A percentile compares a stretch with the other conserved stretches of the same genome.
phyloP scores from a whole-genome alignment of 2,888 invertebrate species.

The Quadroppia sp. region DNA sequence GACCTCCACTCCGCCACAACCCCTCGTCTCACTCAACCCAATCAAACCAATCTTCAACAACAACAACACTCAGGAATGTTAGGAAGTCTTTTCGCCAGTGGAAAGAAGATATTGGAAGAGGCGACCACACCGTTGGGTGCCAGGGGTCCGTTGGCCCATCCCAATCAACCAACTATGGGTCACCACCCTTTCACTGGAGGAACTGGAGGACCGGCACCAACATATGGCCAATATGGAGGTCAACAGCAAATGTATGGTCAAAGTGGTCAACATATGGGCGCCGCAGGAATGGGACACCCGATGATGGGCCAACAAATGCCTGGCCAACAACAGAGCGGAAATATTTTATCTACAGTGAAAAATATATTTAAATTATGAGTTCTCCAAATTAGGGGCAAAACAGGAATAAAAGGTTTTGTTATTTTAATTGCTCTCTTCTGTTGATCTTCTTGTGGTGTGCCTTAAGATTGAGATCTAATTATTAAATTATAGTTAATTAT shows the following conservation, averaged over 20 bases:
- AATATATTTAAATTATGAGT: conserved; percentile 43
- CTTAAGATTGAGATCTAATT: conserved; percentile 7
- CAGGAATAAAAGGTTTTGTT: neutral
- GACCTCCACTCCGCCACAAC: conserved; percentile 23
- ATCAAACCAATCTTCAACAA: conserved; percentile 17
- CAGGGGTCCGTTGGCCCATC: conserved; percentile 40
- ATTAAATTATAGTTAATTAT: neutral
- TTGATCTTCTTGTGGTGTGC: conserved; percentile 27
- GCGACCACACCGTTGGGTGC: conserved; percentile 44
- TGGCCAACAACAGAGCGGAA: conserved; percentile 38
- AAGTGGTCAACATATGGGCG: conserved; percentile 19
- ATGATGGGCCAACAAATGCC: conserved; percentile 36
- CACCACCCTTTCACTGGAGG: conserved; percentile 3
- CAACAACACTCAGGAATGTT: conserved; percentile 42
- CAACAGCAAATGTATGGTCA: conserved; percentile 32
- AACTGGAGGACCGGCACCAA: neutral
- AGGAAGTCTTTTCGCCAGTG: conserved; percentile 42
- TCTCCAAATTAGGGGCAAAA: neutral
- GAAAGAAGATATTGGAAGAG: conserved; percentile 44
- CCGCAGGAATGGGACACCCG: neutral
- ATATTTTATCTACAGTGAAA: conserved; percentile 40
- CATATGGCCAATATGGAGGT: conserved; percentile 27
- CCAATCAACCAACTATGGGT: conserved; percentile 40
- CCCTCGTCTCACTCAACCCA: conserved; percentile 26
- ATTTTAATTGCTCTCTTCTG: neutral